phyloP scores from a whole-genome alignment of 2,888 invertebrate genomes.

The Hesperia comma region DNA sequence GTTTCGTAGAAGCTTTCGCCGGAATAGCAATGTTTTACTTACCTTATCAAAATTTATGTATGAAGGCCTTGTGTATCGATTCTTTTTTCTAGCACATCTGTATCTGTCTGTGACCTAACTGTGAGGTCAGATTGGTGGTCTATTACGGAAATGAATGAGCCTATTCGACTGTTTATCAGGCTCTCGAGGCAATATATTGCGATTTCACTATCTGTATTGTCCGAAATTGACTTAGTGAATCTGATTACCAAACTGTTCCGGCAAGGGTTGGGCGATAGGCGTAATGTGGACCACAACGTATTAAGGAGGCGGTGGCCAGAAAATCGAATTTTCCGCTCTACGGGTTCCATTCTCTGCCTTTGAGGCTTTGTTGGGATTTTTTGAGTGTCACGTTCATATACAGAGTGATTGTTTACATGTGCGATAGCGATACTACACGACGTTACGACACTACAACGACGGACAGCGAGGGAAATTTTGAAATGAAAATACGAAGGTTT shows the following conservation, averaged over 20 bases:
- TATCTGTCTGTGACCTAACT: conserved; percentile 17
- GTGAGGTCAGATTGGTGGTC: conserved; percentile 28
- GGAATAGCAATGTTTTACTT: too few species aligned
- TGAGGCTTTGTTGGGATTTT: conserved; percentile 66
- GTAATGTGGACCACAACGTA: conserved; percentile 63
- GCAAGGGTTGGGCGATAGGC: conserved; percentile 66
- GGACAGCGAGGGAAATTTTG: too few species aligned
- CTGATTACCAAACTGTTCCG: conserved; percentile 74
- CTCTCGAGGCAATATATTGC: conserved; percentile 62
- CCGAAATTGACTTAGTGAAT: conserved; percentile 74
- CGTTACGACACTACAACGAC: too few species aligned
- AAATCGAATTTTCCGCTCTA: conserved; percentile 80
- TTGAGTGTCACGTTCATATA: conserved; percentile 68
- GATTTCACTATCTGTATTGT: conserved; percentile 68
- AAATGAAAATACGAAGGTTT: too few species aligned
- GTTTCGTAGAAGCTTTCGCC: too few species aligned
- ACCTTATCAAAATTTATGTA: neutral
- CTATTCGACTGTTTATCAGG: conserved; percentile 54
- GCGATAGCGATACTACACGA: too few species aligned
- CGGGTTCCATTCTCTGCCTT: conserved; percentile 59
- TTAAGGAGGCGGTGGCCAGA: conserved; percentile 72
- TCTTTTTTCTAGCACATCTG: neutral
- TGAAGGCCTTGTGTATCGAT: neutral
- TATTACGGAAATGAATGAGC: conserved; percentile 30
- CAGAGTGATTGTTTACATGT: conserved; percentile 34